These are phyloP conservation scores for Punctoribates punctum DNA, from an alignment of 2,888 invertebrate genomes.

Conservation along the genomic window DNA sequence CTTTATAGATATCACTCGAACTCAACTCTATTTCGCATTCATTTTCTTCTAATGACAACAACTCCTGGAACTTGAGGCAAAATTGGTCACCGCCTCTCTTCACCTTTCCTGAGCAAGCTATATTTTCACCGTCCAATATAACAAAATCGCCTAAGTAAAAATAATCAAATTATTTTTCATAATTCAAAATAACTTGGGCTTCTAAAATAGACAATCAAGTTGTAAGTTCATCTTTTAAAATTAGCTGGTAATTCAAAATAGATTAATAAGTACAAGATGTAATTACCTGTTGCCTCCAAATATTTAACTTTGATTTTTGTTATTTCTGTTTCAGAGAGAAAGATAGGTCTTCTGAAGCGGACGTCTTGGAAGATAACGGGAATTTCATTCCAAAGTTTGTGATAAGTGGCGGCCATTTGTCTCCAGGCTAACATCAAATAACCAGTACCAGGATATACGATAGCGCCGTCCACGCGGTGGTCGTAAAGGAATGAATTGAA, in stretches of 20 bases:
- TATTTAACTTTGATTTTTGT: conserved; percentile 45
- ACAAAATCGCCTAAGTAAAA: conserved; percentile 7
- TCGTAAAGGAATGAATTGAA: not conserved
- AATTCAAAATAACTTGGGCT: no score
- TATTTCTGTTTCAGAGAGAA: conserved; percentile 15
- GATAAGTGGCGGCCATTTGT: conserved; percentile 59
- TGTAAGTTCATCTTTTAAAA: no score
- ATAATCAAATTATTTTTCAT: no score
- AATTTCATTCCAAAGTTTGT: not conserved
- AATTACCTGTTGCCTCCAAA: conserved; percentile 51
- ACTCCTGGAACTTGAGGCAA: conserved; percentile 46
- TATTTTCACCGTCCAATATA: conserved; percentile 9
- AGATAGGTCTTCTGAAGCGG: conserved; percentile 28
- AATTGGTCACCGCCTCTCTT: conserved; percentile 52
- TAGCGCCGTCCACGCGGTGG: conserved; percentile 60
- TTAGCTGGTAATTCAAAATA: no score
- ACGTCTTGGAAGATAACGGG: conserved; percentile 36
- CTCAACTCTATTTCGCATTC: conserved; percentile 24
- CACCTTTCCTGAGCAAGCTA: conserved; percentile 53
- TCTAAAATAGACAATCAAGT: no score
- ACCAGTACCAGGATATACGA: conserved; percentile 58
- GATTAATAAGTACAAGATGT: no score
- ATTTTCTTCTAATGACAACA: conserved; percentile 23
- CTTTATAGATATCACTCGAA: conserved; percentile 75
- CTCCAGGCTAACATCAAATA: conserved; percentile 70